Percentiles rank a stretch among this genome's conserved stretches.
These are phyloP conservation scores for Melieria crassipennis DNA, from an alignment of 2,888 invertebrate species.

Conservation along the genomic window DNA sequence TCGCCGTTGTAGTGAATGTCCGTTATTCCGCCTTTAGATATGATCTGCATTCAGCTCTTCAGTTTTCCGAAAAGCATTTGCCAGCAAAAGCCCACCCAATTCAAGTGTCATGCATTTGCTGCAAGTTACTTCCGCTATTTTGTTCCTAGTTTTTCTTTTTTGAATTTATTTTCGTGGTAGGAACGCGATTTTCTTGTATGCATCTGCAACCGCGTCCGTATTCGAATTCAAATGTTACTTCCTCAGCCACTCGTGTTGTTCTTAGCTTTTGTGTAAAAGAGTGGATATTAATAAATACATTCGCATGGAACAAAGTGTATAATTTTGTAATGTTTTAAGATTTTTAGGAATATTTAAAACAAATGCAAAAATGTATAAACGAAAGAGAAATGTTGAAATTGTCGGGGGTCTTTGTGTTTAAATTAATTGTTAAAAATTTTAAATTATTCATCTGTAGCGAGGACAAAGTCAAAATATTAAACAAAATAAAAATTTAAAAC, in stretches of 20 bases:
- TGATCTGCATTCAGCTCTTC: too few species aligned
- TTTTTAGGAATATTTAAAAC: slow-evolving; percentile 19
- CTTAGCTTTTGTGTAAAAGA: slow-evolving; percentile 12
- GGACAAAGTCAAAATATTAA: slow-evolving; percentile 26
- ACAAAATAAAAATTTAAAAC: slow-evolving; percentile 7
- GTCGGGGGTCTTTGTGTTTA: slow-evolving; percentile 17
- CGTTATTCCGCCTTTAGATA: too few species aligned
- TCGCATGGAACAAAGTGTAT: slow-evolving; percentile 25
- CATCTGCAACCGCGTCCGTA: not conserved
- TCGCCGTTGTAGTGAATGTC: too few species aligned
- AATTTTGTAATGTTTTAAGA: slow-evolving; percentile 23
- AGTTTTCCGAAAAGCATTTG: too few species aligned
- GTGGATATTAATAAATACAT: slow-evolving; percentile 1
- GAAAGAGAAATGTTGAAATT: slow-evolving; percentile 21
- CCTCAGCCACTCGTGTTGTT: slow-evolving; percentile 9
- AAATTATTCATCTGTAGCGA: slow-evolving; percentile 25
- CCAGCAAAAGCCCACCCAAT: too few species aligned
- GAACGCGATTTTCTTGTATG: not conserved
- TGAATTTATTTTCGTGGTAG: too few species aligned
- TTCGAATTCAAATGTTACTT: not conserved
- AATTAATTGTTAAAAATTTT: slow-evolving; percentile 24
- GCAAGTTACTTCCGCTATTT: too few species aligned
- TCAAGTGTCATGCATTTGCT: too few species aligned
- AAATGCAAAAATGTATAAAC: slow-evolving; percentile 14
- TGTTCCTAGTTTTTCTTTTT: too few species aligned